Conservation (phyloP, 2,888 invertebrate species). For the Drosophila neutralis region DNA sequence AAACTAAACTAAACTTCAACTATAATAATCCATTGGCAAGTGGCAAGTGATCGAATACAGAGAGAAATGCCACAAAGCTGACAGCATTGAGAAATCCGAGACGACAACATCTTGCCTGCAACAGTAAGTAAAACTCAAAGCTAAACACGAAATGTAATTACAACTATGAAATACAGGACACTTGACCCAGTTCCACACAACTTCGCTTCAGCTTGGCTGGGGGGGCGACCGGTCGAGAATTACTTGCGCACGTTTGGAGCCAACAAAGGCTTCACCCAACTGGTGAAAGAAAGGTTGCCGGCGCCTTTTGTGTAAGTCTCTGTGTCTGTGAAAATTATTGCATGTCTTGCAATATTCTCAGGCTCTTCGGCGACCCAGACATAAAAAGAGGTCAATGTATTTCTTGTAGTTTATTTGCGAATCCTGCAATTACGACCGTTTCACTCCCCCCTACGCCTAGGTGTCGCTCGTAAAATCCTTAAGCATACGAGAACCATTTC, state of each 20-base stretch:
- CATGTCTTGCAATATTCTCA: constrained; percentile 68
- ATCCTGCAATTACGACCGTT: constrained; percentile 15
- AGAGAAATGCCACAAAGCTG: constrained; percentile 35
- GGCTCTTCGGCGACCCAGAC: constrained; percentile 28
- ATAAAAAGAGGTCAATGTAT: constrained; percentile 73
- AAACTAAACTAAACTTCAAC: constrained; percentile 41
- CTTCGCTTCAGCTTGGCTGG: constrained; percentile 7
- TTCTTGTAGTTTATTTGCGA: constrained; percentile 62
- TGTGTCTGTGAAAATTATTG: constrained; percentile 64
- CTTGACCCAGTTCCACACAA: constrained; percentile 69
- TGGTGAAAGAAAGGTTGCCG: constrained; percentile 36
- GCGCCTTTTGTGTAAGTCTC: constrained; percentile 35
- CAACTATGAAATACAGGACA: constrained; percentile 65
- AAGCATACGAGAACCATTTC: constrained; percentile 65
- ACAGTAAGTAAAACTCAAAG: constrained; percentile 34
- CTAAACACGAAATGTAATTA: constrained; percentile 63
- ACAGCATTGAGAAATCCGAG: constrained; percentile 25
- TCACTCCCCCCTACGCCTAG: background rate
- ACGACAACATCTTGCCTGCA: background rate
- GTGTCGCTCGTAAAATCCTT: constrained; percentile 60
- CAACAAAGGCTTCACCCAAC: constrained; percentile 44
- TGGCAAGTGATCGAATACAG: background rate
- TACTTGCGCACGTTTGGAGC: constrained; percentile 73
- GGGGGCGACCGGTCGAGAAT: constrained; percentile 40
- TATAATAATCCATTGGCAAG: constrained; percentile 22